Base-by-base conservation (phyloP, 1,140 invertebrate genomes). In the Brachionus calyciflorus region DNA sequence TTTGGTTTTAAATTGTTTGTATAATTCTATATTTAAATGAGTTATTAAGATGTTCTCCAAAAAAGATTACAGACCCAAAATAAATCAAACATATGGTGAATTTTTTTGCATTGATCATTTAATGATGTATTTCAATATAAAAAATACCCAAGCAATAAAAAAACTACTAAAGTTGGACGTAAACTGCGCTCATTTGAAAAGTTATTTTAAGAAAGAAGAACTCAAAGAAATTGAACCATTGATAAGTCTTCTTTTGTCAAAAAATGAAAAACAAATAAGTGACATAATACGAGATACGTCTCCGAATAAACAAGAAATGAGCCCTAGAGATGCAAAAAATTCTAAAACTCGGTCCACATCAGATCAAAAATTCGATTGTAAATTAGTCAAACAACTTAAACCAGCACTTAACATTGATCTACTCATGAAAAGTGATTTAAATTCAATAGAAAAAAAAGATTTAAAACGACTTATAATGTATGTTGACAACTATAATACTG, bases 381-480 rank as follows among this genome's bases (percentile, higher is more conserved):
- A 65, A 65, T 46, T 17, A 46, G 24, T 65, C 7, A 65, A 44
- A 44, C 33, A 65, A 26, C 10, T 44, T 12, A 65, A 65, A 28
- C 40, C 60, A 24, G 37, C 21, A 44, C 60, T 65, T 41, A 44
- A 65, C 24, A 28, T 21, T 41, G 41, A 65, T 41, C 44, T 65
- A 44, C 17, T 65, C 4, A 65, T 26, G 24, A 65, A 65, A 28
- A 44, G 40, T 65, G 37, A 65, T 14, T 41, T 65, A 24, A 65
- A 44, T 21, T 65, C 60, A 26, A 65, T 65, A 44, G 60, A 41
- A 44, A n/a, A 65, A 65, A 65, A 65, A 14, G 60, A 65, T 41
- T 65, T 65, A 65, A 65, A 65, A 24, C 60, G 60, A 19, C 40
- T 65, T 65, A 65, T 44, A 44, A 65, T 65, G 60, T 65, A 65